These are phyloP conservation scores for Hydractinia symbiolongicarpus DNA, from an alignment of 30 jellyfish, hydroid and myxozoan genomes.

Conservation along the genomic window DNA sequence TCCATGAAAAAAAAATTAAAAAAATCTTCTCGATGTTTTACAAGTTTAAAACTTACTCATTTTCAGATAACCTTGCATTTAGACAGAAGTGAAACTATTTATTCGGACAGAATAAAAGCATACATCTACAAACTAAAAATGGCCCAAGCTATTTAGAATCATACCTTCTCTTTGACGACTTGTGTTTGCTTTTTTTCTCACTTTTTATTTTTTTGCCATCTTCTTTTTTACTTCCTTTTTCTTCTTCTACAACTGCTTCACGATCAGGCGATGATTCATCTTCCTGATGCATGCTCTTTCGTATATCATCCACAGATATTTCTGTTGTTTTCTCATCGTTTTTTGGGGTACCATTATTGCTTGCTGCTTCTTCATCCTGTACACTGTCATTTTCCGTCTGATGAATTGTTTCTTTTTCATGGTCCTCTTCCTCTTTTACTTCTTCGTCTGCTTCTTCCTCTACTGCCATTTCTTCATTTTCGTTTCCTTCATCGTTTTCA, in stretches of 20 bases:
- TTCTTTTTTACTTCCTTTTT: conserved; percentile 11
- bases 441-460: conserved; percentile 21
- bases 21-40: too few species aligned
- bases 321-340: too few species aligned
- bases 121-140: too few species aligned
- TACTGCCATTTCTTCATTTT: not conserved
- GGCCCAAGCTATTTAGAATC: not conserved
- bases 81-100: too few species aligned
- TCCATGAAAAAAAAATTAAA: too few species aligned
- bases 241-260: not conserved
- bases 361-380: too few species aligned
- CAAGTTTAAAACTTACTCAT: too few species aligned
- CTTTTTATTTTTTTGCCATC: not conserved
- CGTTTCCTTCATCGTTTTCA: conserved; percentile 16
- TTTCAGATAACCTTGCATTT: too few species aligned
- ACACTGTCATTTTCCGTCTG: not conserved
- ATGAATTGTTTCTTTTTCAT: not conserved
- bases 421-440: conserved; percentile 26
- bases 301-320: not conserved
- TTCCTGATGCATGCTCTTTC: conserved; percentile 8
- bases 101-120: too few species aligned
- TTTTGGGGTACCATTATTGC: too few species aligned
- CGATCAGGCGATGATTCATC: not conserved
- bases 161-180: not conserved
- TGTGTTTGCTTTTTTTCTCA: not conserved